Evolutionary conservation across 64 coral and sea anemone genomes (phyloP).

Genomic region (Catalaphyllia jardinei): DNA sequence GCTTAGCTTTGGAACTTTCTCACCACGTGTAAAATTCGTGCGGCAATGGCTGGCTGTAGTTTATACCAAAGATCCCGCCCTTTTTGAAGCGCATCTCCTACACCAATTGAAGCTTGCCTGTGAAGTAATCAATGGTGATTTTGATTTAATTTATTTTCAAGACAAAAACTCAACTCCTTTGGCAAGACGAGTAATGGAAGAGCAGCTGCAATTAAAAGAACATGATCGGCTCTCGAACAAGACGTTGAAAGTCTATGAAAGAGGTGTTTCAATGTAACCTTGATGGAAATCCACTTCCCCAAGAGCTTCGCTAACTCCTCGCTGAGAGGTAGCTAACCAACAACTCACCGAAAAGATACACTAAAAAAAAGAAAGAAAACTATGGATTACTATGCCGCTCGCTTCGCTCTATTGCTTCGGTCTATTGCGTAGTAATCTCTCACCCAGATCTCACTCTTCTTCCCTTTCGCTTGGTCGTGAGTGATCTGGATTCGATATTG

Average conservation of each 20-base stretch:
- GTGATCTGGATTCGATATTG: too few relatives aligned
- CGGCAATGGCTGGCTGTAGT: not conserved
- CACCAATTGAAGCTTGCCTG: not conserved
- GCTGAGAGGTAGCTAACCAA: too few relatives aligned
- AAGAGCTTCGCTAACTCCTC: too few relatives aligned
- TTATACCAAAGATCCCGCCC: conserved; percentile 3
- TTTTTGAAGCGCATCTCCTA: not conserved
- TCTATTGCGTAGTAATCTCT: too few relatives aligned
- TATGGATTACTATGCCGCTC: too few relatives aligned
- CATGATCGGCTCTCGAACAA: not conserved
- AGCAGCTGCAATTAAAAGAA: not conserved
- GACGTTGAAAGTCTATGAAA: not conserved
- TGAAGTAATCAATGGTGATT: not conserved
- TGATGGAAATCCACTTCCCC: too few relatives aligned
- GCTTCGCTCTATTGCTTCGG: too few relatives aligned
- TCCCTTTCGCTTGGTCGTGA: too few relatives aligned
- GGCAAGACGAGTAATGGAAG: not conserved
- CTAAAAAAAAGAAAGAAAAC: too few relatives aligned
- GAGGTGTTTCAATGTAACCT: too few relatives aligned
- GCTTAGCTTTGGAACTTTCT: not conserved
- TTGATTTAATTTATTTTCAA: not conserved
- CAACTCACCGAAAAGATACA: too few relatives aligned
- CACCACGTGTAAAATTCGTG: not conserved
- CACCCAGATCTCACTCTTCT: too few relatives aligned
- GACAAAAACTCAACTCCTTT: not conserved